phyloP scores from a whole-genome alignment of 2,797 vertebrate species.

The Pseudochirops corinnae region DNA sequence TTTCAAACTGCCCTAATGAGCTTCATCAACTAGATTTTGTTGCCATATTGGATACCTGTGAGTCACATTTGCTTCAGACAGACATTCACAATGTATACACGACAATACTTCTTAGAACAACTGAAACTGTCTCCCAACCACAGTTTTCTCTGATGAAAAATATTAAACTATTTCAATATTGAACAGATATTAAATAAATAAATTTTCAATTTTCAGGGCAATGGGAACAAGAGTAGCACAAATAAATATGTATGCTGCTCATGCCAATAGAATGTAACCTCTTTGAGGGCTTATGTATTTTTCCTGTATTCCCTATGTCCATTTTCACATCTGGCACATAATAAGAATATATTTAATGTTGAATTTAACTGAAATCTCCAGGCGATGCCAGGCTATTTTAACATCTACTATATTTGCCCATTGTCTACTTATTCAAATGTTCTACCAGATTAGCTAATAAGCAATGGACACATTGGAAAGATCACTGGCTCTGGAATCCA shows the following conservation, averaged over 20 bases:
- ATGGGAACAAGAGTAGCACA: background rate
- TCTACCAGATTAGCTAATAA: background rate
- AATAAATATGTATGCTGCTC: background rate
- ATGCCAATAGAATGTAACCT: too few species aligned
- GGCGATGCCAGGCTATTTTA: background rate
- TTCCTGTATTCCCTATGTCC: background rate
- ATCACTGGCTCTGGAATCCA: background rate
- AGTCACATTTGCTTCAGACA: constrained; percentile 51
- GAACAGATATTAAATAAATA: background rate
- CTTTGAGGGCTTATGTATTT: background rate
- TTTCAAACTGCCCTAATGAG: constrained; percentile 74
- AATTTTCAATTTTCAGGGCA: background rate
- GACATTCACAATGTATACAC: background rate
- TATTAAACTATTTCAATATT: background rate
- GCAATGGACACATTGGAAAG: background rate
- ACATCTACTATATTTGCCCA: background rate
- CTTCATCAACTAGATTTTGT: constrained; percentile 61
- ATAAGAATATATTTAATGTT: background rate
- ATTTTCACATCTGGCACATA: background rate
- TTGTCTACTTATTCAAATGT: background rate
- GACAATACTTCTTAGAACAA: constrained; percentile 5
- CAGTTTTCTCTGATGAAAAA: background rate
- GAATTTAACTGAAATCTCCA: background rate
- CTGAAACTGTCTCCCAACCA: background rate
- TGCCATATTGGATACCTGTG: constrained; percentile 6